Evolutionary conservation across 2,888 invertebrate genomes (phyloP).

Genomic region (Coleophora deauratella): DNA sequence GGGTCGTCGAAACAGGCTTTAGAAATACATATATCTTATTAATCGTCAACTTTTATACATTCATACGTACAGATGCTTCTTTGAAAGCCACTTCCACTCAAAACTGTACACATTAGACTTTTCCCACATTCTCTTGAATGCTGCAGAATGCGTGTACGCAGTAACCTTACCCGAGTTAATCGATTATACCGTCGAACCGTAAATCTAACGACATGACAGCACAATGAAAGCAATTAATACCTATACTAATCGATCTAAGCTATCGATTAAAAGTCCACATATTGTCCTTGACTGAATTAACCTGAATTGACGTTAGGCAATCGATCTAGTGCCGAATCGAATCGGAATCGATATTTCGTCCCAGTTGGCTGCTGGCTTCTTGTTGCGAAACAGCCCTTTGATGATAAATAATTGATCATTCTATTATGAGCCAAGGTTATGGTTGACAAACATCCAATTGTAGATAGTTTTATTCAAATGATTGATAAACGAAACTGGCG

Average conservation of each 20-base stretch:
- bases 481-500: no score
- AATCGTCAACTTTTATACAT: no score
- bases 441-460: no score
- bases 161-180: conserved; percentile 11
- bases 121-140: no score
- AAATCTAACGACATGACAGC: conserved; percentile 14
- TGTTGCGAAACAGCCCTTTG: conserved; percentile 46
- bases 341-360: conserved; percentile 41
- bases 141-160: no score
- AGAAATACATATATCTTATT: no score
- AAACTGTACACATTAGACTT: no score
- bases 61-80: no score
- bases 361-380: conserved; percentile 41
- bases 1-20: no score
- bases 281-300: conserved; percentile 58
- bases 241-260: conserved; percentile 13
- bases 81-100: no score
- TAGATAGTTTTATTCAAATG: no score
- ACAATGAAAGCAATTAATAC: conserved; percentile 44
- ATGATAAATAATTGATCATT: conserved; percentile 43
- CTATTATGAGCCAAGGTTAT: conserved; percentile 41
- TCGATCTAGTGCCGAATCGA: conserved; percentile 51
- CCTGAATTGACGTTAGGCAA: conserved; percentile 23
- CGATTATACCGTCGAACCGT: conserved; percentile 25
- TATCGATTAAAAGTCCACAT: no score